These are phyloP conservation scores for Junonia oenone DNA, from an alignment of 2,888 invertebrate genomes.

Conservation along the genomic window DNA sequence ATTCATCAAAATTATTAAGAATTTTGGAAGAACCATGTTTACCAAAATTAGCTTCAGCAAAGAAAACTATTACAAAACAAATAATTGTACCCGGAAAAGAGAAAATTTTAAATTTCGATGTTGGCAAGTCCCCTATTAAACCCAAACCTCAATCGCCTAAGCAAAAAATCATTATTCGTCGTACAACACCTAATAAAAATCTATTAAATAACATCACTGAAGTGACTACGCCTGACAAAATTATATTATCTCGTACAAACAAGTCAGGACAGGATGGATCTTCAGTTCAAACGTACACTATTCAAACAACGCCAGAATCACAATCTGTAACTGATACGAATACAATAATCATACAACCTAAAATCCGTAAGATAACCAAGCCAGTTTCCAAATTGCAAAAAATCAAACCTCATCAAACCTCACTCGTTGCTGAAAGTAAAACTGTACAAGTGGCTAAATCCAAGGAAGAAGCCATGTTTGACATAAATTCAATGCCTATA, in stretches of 20 bases:
- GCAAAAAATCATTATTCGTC: constrained; percentile 70
- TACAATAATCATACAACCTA: constrained; percentile 63
- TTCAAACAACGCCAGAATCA: constrained; percentile 55
- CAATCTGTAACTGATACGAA: constrained; percentile 48
- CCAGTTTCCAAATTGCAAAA: constrained; percentile 56
- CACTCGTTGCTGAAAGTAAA: constrained; percentile 50
- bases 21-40: constrained; percentile 74
- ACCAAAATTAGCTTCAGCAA: constrained; percentile 42
- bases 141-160: constrained; percentile 53
- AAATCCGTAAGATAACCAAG: constrained; percentile 58
- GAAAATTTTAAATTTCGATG: constrained; percentile 70
- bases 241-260: constrained; percentile 58
- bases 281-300: constrained; percentile 67
- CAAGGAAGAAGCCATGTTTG: constrained; percentile 77
- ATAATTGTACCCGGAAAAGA: constrained; percentile 57
- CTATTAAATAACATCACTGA: constrained; percentile 57
- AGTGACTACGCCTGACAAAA: constrained; percentile 58
- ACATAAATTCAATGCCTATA: constrained; percentile 88
- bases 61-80: constrained; percentile 52
- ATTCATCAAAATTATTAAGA: constrained; percentile 77
- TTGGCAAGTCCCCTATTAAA: constrained; percentile 55
- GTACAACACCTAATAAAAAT: constrained; percentile 53
- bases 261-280: constrained; percentile 53
- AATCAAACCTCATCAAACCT: constrained; percentile 50
- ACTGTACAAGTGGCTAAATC: constrained; percentile 23